phyloP scores from a whole-genome alignment of 2,888 invertebrate genomes.

The Epirrhoe alternata region DNA sequence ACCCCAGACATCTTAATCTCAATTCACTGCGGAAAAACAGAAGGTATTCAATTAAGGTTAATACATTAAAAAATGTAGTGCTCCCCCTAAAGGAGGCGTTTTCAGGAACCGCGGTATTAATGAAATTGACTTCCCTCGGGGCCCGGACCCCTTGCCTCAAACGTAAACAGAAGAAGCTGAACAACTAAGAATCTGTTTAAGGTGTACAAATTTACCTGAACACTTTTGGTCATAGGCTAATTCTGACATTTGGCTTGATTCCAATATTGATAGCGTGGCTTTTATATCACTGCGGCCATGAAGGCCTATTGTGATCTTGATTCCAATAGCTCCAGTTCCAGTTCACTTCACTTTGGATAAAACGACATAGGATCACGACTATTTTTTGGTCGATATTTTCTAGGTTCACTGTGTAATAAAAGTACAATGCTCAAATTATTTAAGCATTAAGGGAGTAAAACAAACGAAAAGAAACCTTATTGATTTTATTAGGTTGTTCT shows the following conservation, averaged over 20 bases:
- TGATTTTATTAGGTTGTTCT: too few species aligned
- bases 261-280: too few species aligned
- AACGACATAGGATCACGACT: too few species aligned
- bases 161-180: constrained; percentile 1
- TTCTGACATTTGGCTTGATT: neutral
- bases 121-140: constrained; percentile 80
- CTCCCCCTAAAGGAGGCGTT: constrained; percentile 52
- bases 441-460: too few species aligned
- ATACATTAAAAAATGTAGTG: constrained; percentile 77
- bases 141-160: constrained; percentile 57
- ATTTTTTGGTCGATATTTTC: too few species aligned
- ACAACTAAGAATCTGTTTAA: neutral
- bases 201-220: neutral
- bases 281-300: too few species aligned
- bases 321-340: too few species aligned
- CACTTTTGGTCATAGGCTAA: neutral
- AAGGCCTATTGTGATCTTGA: too few species aligned
- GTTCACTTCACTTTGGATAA: too few species aligned
- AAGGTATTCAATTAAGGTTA: constrained; percentile 77
- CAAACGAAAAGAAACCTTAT: too few species aligned
- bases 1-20: constrained; percentile 65
- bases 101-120: constrained; percentile 74
- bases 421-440: too few species aligned
- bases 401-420: too few species aligned
- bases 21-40: constrained; percentile 72